Conservation (phyloP, 1,140 invertebrate species). For the Orius laevigatus region DNA sequence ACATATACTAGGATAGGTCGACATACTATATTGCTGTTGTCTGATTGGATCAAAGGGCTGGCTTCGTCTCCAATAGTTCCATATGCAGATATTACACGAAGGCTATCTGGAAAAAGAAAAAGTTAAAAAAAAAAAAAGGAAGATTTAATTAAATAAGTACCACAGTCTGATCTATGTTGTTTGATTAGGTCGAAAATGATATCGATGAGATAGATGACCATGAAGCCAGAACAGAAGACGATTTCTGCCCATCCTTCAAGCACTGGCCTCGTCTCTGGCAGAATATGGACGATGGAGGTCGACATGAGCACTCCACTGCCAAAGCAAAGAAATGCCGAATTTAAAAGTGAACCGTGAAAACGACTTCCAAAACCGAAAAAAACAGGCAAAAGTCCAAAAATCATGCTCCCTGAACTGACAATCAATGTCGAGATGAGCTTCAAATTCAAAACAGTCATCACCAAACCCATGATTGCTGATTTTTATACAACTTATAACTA, state of each 20-base stretch:
- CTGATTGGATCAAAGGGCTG: too few relatives aligned
- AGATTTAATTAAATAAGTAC: too few relatives aligned
- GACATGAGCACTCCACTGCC: conserved; percentile 81
- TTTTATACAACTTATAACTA: too few relatives aligned
- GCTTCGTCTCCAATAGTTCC: too few relatives aligned
- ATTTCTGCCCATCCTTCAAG: conserved; percentile 27
- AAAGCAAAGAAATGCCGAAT: conserved; percentile 48
- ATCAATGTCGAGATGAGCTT: conserved; percentile 4
- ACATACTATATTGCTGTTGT: too few relatives aligned
- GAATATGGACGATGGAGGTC: conserved; percentile 75
- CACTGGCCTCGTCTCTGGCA: conserved; percentile 51
- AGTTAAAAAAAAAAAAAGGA: too few relatives aligned
- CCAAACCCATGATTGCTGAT: too few relatives aligned
- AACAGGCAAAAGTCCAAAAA: conserved; percentile 10
- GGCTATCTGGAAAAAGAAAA: too few relatives aligned
- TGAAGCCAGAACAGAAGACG: conserved; percentile 36
- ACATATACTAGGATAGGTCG: too few relatives aligned
- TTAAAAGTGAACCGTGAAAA: conserved; percentile 4
- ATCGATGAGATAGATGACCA: conserved; percentile 38
- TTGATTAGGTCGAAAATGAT: conserved; percentile 26
- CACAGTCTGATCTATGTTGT: too few relatives aligned
- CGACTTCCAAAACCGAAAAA: conserved; percentile 9
- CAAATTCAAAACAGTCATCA: background rate
- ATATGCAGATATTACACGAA: too few relatives aligned
- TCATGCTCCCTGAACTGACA: background rate